Base-by-base conservation (phyloP, 2,797 vertebrate species). In the Sebastes oblongus region DNA sequence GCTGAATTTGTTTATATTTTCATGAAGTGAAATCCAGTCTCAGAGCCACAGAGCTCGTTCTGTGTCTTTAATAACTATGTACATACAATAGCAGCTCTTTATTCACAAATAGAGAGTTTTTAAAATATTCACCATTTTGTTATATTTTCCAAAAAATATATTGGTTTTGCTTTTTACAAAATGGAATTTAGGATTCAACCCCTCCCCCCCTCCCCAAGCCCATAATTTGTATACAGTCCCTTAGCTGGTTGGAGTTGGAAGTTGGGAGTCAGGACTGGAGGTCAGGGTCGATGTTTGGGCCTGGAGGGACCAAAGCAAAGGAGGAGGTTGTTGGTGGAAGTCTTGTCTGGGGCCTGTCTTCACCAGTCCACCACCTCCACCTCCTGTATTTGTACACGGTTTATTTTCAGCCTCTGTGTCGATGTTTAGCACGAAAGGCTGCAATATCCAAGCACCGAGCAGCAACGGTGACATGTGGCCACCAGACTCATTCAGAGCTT, bases 381-480 rank as follows among this genome's bases (percentile, higher is more conserved):
- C n/a, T n/a, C 81, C 73, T 84, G 86, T 90, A 83, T 94, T 94
- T 94, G 87, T 80, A 89, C 85, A 93, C 84, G 86, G 80, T 91
- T 94, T 94, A 88, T 93, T 94, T 94, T 89, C 91, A 89, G 89
- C 82, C 87, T 88, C 84, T 78, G 83, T 36, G 39, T 93, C 81
- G 66, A 90, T 88, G 88, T 95, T 95, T 91, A 94, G 91, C 89
- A 93, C 88, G 79, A 94, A 93, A 92, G 81, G 88, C 87, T 83
- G 83, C 87, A 87, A 88, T 90, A 90, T 90, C 92, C 86, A 72
- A 66, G 86, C 83, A 25, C 82, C 64, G 80, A 92, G 89, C 89
- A 84, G 86, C 77, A 89, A 81, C 62, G 78, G 91, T 70, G 89
- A 96, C 96, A 96, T 96, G 95, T 96, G 96, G 96, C 93, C 93